These are phyloP conservation scores for Caradrina clavipalpis DNA, from an alignment of 2,888 invertebrate species.

Conservation along the genomic window DNA sequence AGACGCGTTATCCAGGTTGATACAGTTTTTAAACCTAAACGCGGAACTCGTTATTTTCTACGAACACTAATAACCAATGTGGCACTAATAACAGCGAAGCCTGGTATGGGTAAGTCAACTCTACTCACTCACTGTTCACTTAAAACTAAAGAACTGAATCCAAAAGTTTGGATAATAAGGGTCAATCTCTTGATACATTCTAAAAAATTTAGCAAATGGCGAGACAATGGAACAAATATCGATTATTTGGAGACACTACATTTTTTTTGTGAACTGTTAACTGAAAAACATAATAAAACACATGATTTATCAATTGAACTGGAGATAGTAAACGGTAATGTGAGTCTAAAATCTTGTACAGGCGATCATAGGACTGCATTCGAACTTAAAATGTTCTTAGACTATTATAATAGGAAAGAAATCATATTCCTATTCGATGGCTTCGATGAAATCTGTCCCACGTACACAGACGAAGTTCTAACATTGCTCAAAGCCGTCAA, in stretches of 20 bases:
- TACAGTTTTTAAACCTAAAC: too few species aligned
- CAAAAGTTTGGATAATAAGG: constrained; percentile 49
- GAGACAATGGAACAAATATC: constrained; percentile 12
- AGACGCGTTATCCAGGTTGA: neutral
- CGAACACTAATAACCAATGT: constrained; percentile 25
- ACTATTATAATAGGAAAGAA: constrained; percentile 40
- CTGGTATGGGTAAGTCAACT: constrained; percentile 63
- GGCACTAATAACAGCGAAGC: constrained; percentile 43
- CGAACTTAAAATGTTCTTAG: constrained; percentile 45
- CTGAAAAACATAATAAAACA: neutral
- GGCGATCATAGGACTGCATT: constrained; percentile 17
- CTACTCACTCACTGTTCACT: constrained; percentile 55
- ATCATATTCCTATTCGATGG: constrained; percentile 59
- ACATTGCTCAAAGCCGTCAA: constrained; percentile 23
- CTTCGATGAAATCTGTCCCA: constrained; percentile 60
- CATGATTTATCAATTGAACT: constrained; percentile 9
- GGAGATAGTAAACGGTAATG: neutral
- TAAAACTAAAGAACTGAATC: constrained; percentile 43
- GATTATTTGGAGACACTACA: constrained; percentile 21
- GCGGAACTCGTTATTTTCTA: too few species aligned
- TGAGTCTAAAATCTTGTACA: constrained; percentile 14
- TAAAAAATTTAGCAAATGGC: constrained; percentile 38
- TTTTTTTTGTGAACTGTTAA: constrained; percentile 30
- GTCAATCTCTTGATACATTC: constrained; percentile 42
- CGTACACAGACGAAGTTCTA: constrained; percentile 42